Conservation (phyloP, 1,140 invertebrate genomes). For the Scaptomyza montana region DNA sequence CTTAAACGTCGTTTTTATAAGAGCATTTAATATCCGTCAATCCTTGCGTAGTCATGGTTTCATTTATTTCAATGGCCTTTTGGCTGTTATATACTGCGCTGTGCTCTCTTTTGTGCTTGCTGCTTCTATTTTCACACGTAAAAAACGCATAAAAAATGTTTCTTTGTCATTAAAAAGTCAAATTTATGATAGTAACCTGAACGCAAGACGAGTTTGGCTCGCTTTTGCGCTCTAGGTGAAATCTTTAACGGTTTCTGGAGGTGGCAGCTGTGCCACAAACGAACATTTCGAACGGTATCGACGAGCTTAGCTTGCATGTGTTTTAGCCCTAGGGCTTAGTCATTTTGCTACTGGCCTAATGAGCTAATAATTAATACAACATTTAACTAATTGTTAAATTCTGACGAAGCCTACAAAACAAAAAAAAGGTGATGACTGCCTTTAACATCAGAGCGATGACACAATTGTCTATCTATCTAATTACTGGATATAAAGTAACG, state of each 20-base stretch:
- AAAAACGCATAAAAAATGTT: conserved; percentile 71
- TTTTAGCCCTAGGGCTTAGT: conserved; percentile 27
- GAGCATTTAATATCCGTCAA: conserved; percentile 9
- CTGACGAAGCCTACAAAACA: conserved; percentile 11
- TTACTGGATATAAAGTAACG: conserved; percentile 43
- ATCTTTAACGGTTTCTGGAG: conserved; percentile 59
- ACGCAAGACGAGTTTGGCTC: conserved; percentile 39
- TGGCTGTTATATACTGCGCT: conserved; percentile 11
- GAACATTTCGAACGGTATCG: conserved; percentile 55
- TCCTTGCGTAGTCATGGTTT: conserved; percentile 36
- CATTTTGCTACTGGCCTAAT: conserved; percentile 49
- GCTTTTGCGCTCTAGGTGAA: conserved; percentile 57
- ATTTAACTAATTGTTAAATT: conserved; percentile 37
- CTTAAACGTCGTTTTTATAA: not conserved
- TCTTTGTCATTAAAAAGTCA: conserved; percentile 79
- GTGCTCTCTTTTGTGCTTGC: conserved; percentile 48
- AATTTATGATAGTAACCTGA: conserved; percentile 66
- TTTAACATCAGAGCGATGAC: conserved; percentile 50
- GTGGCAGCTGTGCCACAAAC: conserved; percentile 6
- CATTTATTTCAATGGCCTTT: conserved; percentile 46
- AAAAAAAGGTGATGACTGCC: conserved; percentile 50
- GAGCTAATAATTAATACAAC: conserved; percentile 67
- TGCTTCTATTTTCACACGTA: conserved; percentile 77
- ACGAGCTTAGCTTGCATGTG: conserved; percentile 20
- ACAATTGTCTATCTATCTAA: conserved; percentile 56